These are phyloP conservation scores for Pipa parva DNA, from an alignment of 2,113 vertebrate genomes.

Conservation along the genomic window DNA sequence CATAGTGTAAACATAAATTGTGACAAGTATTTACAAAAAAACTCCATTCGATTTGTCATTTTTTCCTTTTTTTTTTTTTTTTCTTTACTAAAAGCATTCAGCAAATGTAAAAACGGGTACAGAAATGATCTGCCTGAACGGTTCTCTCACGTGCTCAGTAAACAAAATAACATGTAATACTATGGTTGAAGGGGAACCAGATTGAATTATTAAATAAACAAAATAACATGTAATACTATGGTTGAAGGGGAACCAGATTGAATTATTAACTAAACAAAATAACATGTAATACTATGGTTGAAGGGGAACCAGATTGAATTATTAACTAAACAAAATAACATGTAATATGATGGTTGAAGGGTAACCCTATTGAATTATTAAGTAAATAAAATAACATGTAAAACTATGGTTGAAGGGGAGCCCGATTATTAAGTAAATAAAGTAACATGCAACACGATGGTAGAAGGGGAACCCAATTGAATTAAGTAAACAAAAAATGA, in stretches of 20 bases:
- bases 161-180: too few relatives aligned
- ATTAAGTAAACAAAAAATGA: conserved; percentile 17
- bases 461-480: not conserved
- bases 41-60: not conserved
- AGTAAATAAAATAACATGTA: too few relatives aligned
- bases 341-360: too few relatives aligned
- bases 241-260: not conserved
- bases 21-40: too few relatives aligned
- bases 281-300: not conserved
- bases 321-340: conserved; percentile 14
- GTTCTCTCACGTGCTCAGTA: conserved; percentile 6
- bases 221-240: not conserved
- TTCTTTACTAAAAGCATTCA: conserved; percentile 36
- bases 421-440: too few relatives aligned
- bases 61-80: conserved; percentile 1
- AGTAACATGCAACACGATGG: not conserved
- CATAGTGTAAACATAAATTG: too few relatives aligned
- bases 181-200: too few relatives aligned
- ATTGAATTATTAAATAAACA: too few relatives aligned
- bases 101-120: conserved; percentile 31
- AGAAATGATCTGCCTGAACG: conserved; percentile 7
- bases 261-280: conserved; percentile 11
- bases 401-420: too few relatives aligned
- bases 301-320: not conserved
- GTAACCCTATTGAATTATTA: too few relatives aligned